These are phyloP conservation scores for Caenorhabditis tropicalis DNA, from an alignment of 1,140 invertebrate species.

Conservation along the genomic window DNA sequence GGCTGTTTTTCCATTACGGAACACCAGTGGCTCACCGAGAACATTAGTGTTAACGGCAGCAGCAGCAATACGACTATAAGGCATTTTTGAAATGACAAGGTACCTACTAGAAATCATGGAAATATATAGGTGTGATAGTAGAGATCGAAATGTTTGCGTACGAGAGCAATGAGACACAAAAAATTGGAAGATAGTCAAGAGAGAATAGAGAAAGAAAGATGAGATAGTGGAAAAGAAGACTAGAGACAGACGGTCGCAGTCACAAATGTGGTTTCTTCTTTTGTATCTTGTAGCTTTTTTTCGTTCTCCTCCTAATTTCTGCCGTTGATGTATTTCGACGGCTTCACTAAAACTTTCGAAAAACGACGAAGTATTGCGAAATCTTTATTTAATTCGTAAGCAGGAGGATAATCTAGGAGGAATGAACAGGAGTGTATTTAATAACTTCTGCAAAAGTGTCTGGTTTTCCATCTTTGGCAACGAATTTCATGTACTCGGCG, in stretches of 20 bases:
- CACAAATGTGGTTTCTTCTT: conserved; percentile 26
- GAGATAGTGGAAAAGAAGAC: background rate
- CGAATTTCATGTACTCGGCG: background rate
- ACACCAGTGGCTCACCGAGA: conserved; percentile 27
- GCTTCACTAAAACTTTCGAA: background rate
- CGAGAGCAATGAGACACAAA: background rate
- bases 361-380: background rate
- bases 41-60: background rate
- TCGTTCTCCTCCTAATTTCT: background rate
- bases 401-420: background rate
- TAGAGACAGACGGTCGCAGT: background rate
- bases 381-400: background rate
- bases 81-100: background rate
- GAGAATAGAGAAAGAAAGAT: conserved; percentile 3
- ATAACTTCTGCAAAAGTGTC: conserved; percentile 21
- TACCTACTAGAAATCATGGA: background rate
- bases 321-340: background rate
- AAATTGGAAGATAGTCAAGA: background rate
- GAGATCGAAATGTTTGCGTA: conserved; percentile 23
- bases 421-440: conserved; percentile 19
- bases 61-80: conserved; percentile 13
- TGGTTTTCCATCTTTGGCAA: background rate
- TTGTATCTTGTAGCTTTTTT: conserved; percentile 16
- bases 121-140: background rate
- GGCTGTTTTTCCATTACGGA: conserved; percentile 47